These are phyloP conservation scores for Pseudomugil tenellus DNA, from an alignment of 2,797 vertebrate species.

Conservation along the genomic window DNA sequence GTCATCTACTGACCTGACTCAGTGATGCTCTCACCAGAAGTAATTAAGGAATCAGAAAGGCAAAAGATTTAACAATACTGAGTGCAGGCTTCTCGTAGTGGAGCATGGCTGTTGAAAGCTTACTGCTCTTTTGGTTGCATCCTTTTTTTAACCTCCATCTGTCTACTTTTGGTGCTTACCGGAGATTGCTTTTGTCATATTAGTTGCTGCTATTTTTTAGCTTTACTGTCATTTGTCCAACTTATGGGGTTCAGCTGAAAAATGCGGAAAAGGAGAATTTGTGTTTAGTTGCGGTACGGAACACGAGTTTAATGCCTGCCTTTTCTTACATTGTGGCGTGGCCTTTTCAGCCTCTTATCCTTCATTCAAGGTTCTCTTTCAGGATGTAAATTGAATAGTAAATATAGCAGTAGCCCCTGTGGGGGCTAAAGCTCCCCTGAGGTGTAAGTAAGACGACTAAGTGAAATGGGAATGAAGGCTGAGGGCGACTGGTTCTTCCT, in stretches of 20 bases:
- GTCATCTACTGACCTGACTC: constrained; percentile 23
- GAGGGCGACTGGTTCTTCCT: constrained; percentile 56
- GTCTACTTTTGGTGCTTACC: constrained; percentile 43
- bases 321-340: constrained; percentile 18
- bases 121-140: constrained; percentile 41
- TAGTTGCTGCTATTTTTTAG: constrained; percentile 47
- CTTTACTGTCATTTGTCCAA: constrained; percentile 62
- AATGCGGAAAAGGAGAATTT: constrained; percentile 40
- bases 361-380: constrained; percentile 25
- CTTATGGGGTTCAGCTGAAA: constrained; percentile 47
- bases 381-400: constrained; percentile 52
- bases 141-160: constrained; percentile 37
- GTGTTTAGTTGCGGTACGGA: constrained; percentile 46
- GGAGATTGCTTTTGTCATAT: constrained; percentile 55
- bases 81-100: constrained; percentile 9
- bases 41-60: constrained; percentile 52
- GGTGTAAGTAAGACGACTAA: constrained; percentile 48
- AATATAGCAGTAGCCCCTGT: constrained; percentile 41
- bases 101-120: constrained; percentile 45
- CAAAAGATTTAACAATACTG: constrained; percentile 27
- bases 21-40: constrained; percentile 43
- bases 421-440: constrained; percentile 14
- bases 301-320: constrained; percentile 48
- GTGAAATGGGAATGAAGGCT: constrained; percentile 58
- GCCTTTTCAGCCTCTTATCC: constrained; percentile 27